Evolutionary conservation across 1,140 invertebrate genomes (phyloP).

Genomic region (Apis florea): DNA sequence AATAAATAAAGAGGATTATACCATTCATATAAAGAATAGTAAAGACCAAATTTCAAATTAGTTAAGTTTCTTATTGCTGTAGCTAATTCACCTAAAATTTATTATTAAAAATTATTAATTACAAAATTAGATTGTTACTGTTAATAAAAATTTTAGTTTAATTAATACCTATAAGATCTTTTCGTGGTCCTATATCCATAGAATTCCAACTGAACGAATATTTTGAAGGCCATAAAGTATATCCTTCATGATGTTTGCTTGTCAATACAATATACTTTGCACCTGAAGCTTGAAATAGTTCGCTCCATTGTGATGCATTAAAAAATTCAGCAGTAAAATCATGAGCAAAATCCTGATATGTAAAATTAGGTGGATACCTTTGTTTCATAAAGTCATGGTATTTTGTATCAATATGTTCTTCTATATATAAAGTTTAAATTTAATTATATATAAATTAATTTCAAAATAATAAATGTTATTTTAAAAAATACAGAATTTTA

Average conservation of each 20-base stretch:
- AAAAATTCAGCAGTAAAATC: conserved; percentile 92
- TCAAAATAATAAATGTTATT: too few relatives aligned
- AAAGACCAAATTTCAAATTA: conserved; percentile 90
- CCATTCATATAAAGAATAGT: conserved; percentile 96
- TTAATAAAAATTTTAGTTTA: background rate
- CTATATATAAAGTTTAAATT: conserved; percentile 46
- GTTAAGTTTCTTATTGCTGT: conserved; percentile 85
- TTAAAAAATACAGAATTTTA: conserved; percentile 6
- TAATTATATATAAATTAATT: background rate
- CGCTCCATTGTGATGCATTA: conserved; percentile 88
- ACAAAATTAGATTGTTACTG: conserved; percentile 19
- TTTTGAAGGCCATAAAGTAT: conserved; percentile 92
- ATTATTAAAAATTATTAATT: conserved; percentile 37
- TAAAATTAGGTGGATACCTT: conserved; percentile 89
- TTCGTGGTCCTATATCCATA: conserved; percentile 90
- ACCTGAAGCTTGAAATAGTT: conserved; percentile 87
- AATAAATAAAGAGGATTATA: conserved; percentile 91
- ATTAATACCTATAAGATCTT: conserved; percentile 87
- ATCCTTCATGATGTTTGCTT: conserved; percentile 97
- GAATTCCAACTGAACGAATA: conserved; percentile 95
- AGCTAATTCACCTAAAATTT: conserved; percentile 86
- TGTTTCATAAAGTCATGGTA: conserved; percentile 86
- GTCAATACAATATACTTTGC: conserved; percentile 95
- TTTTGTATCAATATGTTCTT: conserved; percentile 59
- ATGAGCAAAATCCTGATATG: conserved; percentile 92